A percentile compares a stretch with the other conserved stretches of the same genome.
phyloP scores from a whole-genome alignment of 2,888 invertebrate species.

The Ecdyonurus torrentis region DNA sequence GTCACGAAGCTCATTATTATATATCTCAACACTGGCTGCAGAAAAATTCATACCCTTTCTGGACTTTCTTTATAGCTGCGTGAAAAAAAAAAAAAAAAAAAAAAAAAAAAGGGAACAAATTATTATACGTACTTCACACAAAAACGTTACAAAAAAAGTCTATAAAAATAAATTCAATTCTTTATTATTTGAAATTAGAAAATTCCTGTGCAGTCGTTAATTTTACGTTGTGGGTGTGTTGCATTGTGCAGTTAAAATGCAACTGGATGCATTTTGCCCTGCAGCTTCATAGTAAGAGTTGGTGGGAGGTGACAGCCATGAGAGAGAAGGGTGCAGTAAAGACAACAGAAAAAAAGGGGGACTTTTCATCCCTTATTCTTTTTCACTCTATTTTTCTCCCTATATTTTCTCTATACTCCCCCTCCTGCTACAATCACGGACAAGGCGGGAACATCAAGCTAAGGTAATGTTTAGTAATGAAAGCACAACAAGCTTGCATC shows the following conservation, averaged over 20 bases:
- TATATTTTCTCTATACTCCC: too few relatives aligned
- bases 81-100: too few relatives aligned
- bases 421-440: neutral
- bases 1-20: neutral
- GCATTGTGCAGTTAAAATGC: neutral
- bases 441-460: neutral
- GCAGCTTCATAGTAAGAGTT: neutral
- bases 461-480: slow-evolving; percentile 3
- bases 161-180: neutral
- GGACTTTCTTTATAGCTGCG: too few relatives aligned
- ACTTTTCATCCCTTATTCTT: neutral
- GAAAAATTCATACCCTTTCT: too few relatives aligned
- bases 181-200: neutral
- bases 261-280: neutral
- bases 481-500: neutral
- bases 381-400: too few relatives aligned
- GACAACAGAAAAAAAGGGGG: neutral
- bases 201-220: neutral
- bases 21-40: too few relatives aligned
- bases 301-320: neutral
- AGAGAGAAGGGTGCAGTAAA: neutral
- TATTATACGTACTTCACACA: too few relatives aligned
- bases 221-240: neutral
- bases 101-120: too few relatives aligned
- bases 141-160: neutral